Base-by-base conservation (phyloP, 2,797 vertebrate species). In the Gallinago nigripennis region DNA sequence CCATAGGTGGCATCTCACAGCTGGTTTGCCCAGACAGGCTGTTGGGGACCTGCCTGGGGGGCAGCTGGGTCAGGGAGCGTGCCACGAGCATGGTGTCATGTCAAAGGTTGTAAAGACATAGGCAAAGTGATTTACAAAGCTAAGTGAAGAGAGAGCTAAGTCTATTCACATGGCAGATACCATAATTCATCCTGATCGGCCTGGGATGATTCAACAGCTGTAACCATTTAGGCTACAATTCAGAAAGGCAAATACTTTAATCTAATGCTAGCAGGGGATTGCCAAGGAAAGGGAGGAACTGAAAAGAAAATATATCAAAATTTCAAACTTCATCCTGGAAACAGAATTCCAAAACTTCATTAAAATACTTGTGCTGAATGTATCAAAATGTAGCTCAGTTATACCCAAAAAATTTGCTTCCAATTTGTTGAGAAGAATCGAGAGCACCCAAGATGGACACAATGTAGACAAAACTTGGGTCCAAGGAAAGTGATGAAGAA, bases 121-220 rank as follows among this genome's bases (percentile, higher is more conserved):
- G 58, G 78, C 83, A 86, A 92, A 86, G 31, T 90, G 86, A 84
- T 97, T 96, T 95, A 90, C 37, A 85, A 88, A 92, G 78, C 75
- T 66, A 77, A 84, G 77, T 65, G 83, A 93, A 94, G 88, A 95
- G 90, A 86, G 46, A 90, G 51, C 90, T 86, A 85, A 77, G 88
- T 85, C 96, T 91, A 27, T 95, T 93, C 86, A 93, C 95, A 90
- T 94, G 94, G 77, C 93, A 93, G 71, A 89, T 96, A 83, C 92
- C 64, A 64, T 94, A 92, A 96, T 95, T 97, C 92, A 95, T 93
- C 78, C 61, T 91, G 95, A 95, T 97, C 96, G 95, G 71, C 24
- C 31, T 82, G 68, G 75, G 95, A 97, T 95, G 90, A 92, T 95
- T 94, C 92, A 96, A 95, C 95, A 97, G 95, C 96, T 97, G 96